Evolutionary conservation across 2,113 vertebrate genomes (phyloP).

Genomic region (Ellobius talpinus): DNA sequence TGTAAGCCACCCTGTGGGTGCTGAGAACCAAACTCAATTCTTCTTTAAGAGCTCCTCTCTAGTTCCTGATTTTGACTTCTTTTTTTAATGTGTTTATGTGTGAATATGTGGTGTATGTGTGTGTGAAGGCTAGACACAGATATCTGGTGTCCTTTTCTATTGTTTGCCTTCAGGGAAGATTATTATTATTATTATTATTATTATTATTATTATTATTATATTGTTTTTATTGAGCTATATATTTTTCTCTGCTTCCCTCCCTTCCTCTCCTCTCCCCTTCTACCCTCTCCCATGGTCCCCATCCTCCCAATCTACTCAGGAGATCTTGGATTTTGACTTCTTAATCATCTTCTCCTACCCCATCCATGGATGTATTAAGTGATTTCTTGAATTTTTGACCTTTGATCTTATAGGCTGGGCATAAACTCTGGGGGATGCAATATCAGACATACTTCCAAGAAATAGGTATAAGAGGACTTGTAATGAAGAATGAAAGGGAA

Average conservation of each 20-base stretch:
- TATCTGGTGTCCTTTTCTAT: too few relatives aligned
- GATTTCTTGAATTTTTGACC: not conserved
- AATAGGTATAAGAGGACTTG: not conserved
- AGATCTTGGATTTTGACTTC: not conserved
- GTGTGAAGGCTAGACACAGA: too few relatives aligned
- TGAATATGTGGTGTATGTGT: too few relatives aligned
- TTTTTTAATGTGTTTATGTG: too few relatives aligned
- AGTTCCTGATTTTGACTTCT: not conserved
- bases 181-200: too few relatives aligned
- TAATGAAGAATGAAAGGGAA: slow-evolving; percentile 8
- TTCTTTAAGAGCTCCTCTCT: not conserved
- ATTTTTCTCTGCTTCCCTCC: too few relatives aligned
- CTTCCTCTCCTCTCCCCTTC: too few relatives aligned
- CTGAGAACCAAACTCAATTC: not conserved
- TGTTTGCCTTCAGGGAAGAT: too few relatives aligned
- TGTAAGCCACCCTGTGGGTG: not conserved
- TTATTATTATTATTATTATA: too few relatives aligned
- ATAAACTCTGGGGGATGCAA: not conserved
- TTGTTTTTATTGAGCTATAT: too few relatives aligned
- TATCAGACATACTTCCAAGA: not conserved
- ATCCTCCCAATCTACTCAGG: too few relatives aligned
- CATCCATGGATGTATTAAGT: not conserved
- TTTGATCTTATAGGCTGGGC: not conserved
- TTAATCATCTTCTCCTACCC: not conserved
- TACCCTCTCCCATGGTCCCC: too few relatives aligned